phyloP scores from a whole-genome alignment of 2,888 invertebrate species.

The Dyspetes luteomarginatus region DNA sequence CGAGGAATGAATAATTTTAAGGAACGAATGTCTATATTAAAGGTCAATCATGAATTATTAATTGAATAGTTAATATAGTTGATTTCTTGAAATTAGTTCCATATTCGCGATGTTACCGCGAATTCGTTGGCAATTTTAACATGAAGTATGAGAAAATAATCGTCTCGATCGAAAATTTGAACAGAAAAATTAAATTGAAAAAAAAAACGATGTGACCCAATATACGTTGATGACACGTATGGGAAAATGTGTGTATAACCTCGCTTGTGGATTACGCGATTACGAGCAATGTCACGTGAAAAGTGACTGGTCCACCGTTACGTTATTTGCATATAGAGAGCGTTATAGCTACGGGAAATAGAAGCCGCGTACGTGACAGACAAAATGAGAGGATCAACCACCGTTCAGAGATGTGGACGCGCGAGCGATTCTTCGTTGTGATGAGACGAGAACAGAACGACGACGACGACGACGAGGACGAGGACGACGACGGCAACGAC shows the following conservation, averaged over 20 bases:
- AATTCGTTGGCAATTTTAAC: too few species aligned
- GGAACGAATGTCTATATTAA: too few species aligned
- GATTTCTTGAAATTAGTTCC: neutral
- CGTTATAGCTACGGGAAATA: conserved; percentile 82
- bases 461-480: conserved; percentile 65
- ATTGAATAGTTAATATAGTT: too few species aligned
- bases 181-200: neutral
- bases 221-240: conserved; percentile 23
- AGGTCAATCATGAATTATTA: too few species aligned
- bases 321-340: conserved; percentile 83
- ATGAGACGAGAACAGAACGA: conserved; percentile 40
- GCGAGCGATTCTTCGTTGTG: conserved; percentile 77
- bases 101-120: too few species aligned
- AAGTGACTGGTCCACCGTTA: conserved; percentile 71
- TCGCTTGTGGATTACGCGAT: conserved; percentile 49
- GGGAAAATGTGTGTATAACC: conserved; percentile 67
- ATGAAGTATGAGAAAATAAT: too few species aligned
- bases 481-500: conserved; percentile 62
- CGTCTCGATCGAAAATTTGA: neutral
- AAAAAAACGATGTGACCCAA: too few species aligned
- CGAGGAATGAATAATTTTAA: too few species aligned
- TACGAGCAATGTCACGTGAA: conserved; percentile 69
- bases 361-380: conserved; percentile 82
- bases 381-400: conserved; percentile 56
- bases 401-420: conserved; percentile 53